Conservation (phyloP, 2,113 vertebrate species). For the Hemiprocne comata region DNA sequence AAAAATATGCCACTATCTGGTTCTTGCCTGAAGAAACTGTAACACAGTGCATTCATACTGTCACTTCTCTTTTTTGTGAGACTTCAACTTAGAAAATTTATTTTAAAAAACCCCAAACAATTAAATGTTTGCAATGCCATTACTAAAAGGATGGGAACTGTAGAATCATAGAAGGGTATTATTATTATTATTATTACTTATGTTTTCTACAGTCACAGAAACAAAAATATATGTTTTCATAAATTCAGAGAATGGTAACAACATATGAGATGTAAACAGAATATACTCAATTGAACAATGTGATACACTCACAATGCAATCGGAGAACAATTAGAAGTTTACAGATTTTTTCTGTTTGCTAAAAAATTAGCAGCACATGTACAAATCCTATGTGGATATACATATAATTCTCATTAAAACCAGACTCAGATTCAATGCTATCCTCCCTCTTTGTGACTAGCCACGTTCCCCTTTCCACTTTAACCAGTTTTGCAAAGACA, state of each 20-base stretch:
- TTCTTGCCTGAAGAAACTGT: slow-evolving; percentile 13
- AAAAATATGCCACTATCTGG: not conserved
- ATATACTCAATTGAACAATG: not conserved
- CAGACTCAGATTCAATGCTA: not conserved
- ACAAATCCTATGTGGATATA: not conserved
- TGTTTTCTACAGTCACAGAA: not conserved
- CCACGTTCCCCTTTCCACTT: not conserved
- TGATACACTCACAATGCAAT: not conserved
- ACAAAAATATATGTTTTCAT: not conserved
- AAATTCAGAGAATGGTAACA: not conserved
- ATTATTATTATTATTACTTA: not conserved
- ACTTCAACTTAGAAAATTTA: not conserved
- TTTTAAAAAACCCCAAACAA: not conserved
- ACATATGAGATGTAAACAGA: not conserved
- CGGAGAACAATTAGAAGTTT: not conserved
- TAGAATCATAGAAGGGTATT: not conserved
- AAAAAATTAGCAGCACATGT: not conserved
- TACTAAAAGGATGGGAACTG: not conserved
- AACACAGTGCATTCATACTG: not conserved
- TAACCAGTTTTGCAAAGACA: not conserved
- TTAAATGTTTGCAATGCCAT: not conserved
- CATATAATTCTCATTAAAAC: not conserved
- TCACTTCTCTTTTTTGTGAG: not conserved
- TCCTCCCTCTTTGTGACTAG: not conserved
- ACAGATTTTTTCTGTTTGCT: not conserved